phyloP scores from a whole-genome alignment of 1,140 invertebrate genomes.

The Muscidifurax raptorellus region DNA sequence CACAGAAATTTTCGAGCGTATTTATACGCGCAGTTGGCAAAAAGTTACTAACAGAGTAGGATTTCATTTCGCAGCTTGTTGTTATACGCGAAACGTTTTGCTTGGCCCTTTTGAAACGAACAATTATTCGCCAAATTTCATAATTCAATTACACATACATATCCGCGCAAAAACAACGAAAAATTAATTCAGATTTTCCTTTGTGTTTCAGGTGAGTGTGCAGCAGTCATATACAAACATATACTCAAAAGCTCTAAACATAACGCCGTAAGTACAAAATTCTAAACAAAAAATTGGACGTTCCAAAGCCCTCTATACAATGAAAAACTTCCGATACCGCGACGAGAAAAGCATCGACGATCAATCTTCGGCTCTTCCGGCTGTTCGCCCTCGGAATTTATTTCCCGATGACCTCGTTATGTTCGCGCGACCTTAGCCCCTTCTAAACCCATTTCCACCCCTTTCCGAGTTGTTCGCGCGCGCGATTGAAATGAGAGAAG shows the following conservation, averaged over 20 bases:
- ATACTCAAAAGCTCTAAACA: too few species aligned
- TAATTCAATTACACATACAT: not conserved
- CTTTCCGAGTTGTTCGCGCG: not conserved
- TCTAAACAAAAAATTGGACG: not conserved
- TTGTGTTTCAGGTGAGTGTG: constrained; percentile 22
- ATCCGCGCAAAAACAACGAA: not conserved
- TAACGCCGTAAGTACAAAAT: not conserved
- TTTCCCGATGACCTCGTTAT: constrained; percentile 53
- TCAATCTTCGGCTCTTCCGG: constrained; percentile 41
- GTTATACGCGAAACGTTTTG: not conserved
- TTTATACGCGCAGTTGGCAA: constrained; percentile 2
- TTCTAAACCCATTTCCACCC: constrained; percentile 45
- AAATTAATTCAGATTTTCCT: not conserved
- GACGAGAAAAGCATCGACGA: constrained; percentile 39
- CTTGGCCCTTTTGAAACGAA: not conserved
- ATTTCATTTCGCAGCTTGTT: not conserved
- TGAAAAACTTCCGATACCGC: not conserved
- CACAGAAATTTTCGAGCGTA: not conserved
- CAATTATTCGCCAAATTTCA: not conserved
- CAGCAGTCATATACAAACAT: too few species aligned
- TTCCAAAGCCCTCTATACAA: not conserved
- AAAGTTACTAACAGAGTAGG: constrained; percentile 1
- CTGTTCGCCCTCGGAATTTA: constrained; percentile 36
- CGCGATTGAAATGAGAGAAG: constrained; percentile 12
- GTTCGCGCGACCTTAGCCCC: constrained; percentile 31